phyloP scores from a whole-genome alignment of 2,888 invertebrate genomes.

The Andrena camellia region DNA sequence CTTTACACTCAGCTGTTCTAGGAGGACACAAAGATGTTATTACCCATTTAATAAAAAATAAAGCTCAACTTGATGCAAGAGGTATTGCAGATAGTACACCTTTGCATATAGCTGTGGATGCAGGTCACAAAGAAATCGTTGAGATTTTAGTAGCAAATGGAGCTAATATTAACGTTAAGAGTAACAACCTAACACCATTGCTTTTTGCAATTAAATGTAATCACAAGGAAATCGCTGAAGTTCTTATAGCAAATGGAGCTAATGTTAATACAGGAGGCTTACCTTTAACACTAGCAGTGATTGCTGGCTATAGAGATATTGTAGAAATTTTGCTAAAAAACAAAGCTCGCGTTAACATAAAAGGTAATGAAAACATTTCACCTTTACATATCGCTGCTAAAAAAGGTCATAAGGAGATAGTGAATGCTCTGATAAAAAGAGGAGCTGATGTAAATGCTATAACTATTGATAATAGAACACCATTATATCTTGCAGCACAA shows the following conservation, averaged over 20 bases:
- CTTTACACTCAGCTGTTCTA: neutral
- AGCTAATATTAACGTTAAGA: neutral
- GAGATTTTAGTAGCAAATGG: neutral
- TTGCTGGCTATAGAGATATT: neutral
- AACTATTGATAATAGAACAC: neutral
- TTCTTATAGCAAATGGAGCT: neutral
- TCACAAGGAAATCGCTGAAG: neutral
- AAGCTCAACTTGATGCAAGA: neutral
- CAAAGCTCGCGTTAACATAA: neutral
- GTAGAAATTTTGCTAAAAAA: slow-evolving; percentile 10
- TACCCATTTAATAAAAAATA: neutral
- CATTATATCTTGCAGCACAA: neutral
- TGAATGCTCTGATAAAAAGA: neutral
- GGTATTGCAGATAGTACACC: neutral
- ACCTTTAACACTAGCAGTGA: neutral
- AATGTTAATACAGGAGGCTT: neutral
- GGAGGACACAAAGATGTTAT: neutral
- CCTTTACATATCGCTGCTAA: neutral
- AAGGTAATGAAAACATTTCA: neutral
- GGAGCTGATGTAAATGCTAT: slow-evolving; percentile 1
- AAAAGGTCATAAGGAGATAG: neutral
- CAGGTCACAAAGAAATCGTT: neutral
- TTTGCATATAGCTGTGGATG: neutral
- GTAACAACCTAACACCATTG: neutral
- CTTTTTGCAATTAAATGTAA: neutral